Base-by-base conservation (phyloP, 2,888 invertebrate genomes). In the Perithous albicinctus region DNA sequence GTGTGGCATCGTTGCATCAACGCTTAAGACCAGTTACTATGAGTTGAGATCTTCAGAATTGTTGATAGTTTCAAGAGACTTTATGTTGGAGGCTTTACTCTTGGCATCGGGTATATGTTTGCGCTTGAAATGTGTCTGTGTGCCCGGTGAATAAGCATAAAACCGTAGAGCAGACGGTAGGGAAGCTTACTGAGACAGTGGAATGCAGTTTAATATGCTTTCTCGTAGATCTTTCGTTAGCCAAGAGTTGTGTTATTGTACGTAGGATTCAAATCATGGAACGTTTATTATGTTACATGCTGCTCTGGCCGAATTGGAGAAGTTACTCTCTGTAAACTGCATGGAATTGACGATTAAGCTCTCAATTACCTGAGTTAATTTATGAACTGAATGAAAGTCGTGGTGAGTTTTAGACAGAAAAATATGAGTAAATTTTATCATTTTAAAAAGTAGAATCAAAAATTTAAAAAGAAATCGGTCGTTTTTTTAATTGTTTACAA, bases 61-160 rank as follows among this genome's bases (percentile, higher is more conserved):
- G 72, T 73, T 78, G 66, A 73, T 78, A 73, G 66, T 54, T 54
- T 51, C 12, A 18, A 43, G 69, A 64, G 69, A 69, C 23, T 74
- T 63, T 15, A 29, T 6, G 67, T 26, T n/a, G 41, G 18, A 8
- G 23, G 23, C 23, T 51, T 51, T 23, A 20, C 51, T 23, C 51
- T 51, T 51, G 51, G 51, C 51, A 51, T 23, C 51, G 2, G 7
- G 10, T 12, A 23, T 10, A 23, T 43, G 43, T 15, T 51, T 23
- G 51, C 23, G 20, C 23, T 51, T 23, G 3, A 23, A 26, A 29
- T n/a, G 54, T 54, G 29, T 29, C 2, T n/a, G n/a, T n/a, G n/a
- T n/a, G n/a, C n/a, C n/a, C n/a, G n/a, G 26, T 12, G 5, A 56
- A 29, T 26, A n/a, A n/a, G n/a, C 12, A 23, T 51, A 29, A 26